Base-by-base conservation (phyloP, 64 coral and sea anemone genomes). In the Orbicella faveolata region DNA sequence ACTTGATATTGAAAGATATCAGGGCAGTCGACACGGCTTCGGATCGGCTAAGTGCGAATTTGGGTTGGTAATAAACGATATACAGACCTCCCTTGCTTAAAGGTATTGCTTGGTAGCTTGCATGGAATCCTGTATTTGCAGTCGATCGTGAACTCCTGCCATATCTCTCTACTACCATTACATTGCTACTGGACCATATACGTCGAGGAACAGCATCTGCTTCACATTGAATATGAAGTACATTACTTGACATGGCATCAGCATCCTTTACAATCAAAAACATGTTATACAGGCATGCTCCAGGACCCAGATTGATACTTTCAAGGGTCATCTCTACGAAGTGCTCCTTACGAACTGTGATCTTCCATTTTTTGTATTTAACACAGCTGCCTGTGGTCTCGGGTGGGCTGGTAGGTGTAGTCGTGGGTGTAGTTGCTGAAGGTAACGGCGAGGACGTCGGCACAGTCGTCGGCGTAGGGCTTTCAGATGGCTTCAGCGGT, bases 291-390 rank as follows among this genome's bases (percentile, higher is more conserved):
- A 61, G 23, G 52, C 77, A 79, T 55, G 77, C 77, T 20, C 77
- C 9, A 30, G 39, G 52, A 2, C 77, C 51, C 9, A 79, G 20
- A 21, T 79, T 20, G 5, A 79, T 34, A 61, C 25, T 79, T 57
- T 61, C 52, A 30, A 79, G 20, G 13, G 77, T 79, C 52, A 79
- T 79, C 52, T 79, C 77, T 6, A 79, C 77, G 13, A 59, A 79
- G 77, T 79, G 23, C 52, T 25, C 77, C 9, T 79, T 15, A 10
- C 23, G 77, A 54, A 79, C 77, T 33, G 52, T 79, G 23, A 79
- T 79, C 2, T 26, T 13, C 77, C 77, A 79, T 4, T 48, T 23
- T 15, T 59, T 79, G 48, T 70, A 70, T 11, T 5, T 9, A 25
- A 70, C 21, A 5, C 23, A 70, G 25, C 0, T 70, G 5, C 0